Evolutionary conservation across 2,797 vertebrate species (phyloP).

Genomic region (Prionace glauca): DNA sequence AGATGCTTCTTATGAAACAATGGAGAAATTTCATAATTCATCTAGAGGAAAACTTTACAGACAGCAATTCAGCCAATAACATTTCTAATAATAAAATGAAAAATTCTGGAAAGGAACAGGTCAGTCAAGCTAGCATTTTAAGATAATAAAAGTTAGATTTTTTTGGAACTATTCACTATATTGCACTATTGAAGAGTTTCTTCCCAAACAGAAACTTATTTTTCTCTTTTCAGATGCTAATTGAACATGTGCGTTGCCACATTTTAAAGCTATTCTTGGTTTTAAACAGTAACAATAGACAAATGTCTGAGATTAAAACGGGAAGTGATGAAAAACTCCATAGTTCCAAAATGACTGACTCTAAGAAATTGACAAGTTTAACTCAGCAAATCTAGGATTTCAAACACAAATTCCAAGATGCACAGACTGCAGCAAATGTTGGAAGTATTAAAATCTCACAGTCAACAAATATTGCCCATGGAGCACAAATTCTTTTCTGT

Average conservation of each 20-base stretch:
- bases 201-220: background rate
- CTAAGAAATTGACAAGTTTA: background rate
- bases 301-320: background rate
- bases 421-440: background rate
- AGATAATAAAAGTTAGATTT: background rate
- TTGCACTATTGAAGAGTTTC: background rate
- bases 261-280: background rate
- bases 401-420: background rate
- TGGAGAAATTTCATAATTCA: background rate
- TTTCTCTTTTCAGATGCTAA: background rate
- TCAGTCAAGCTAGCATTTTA: background rate
- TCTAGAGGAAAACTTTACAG: background rate
- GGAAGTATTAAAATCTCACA: background rate
- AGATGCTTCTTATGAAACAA: background rate
- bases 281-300: background rate
- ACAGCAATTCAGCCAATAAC: background rate
- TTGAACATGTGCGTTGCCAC: background rate
- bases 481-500: background rate
- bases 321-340: background rate
- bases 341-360: background rate
- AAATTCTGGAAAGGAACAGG: background rate
- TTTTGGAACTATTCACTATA: background rate
- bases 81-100: background rate
- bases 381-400: background rate
- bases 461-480: background rate